phyloP scores from a whole-genome alignment of 2,797 vertebrate species.

The Periophthalmus magnuspinnatus region DNA sequence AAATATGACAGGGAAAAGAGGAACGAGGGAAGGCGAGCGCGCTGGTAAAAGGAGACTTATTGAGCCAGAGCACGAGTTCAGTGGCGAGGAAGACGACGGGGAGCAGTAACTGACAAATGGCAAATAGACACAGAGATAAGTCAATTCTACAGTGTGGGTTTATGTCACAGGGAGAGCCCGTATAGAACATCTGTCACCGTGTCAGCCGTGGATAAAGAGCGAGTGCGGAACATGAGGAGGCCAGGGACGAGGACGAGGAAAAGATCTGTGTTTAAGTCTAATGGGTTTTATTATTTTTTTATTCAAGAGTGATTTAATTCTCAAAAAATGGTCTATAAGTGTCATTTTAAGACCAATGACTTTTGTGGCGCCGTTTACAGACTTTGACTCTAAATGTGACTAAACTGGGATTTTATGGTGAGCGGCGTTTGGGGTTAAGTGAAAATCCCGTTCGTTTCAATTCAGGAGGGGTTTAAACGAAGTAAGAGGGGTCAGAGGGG shows the following conservation, averaged over 20 bases:
- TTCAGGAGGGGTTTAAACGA: too few species aligned
- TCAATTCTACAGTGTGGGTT: slow-evolving; percentile 10
- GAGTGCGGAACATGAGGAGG: background rate
- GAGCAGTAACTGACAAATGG: slow-evolving; percentile 13
- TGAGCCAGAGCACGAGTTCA: slow-evolving; percentile 6
- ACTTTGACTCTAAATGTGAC: too few species aligned
- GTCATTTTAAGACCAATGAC: too few species aligned
- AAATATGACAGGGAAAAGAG: slow-evolving; percentile 33
- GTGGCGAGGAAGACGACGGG: slow-evolving; percentile 1
- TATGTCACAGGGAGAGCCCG: slow-evolving; percentile 2
- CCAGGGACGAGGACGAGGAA: background rate
- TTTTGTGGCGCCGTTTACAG: too few species aligned
- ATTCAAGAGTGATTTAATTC: too few species aligned
- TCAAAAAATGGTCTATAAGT: too few species aligned
- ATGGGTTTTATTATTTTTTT: background rate
- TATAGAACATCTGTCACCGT: background rate
- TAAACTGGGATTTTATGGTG: too few species aligned
- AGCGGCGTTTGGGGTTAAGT: too few species aligned
- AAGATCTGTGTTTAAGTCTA: background rate
- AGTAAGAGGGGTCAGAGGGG: too few species aligned
- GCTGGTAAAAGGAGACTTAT: slow-evolving; percentile 13
- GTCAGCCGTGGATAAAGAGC: background rate
- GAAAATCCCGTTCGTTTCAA: too few species aligned
- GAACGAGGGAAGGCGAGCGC: slow-evolving; percentile 1
- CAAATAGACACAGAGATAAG: slow-evolving; percentile 14